Percentiles rank a stretch among this genome's conserved stretches.
Evolutionary conservation across 1,140 invertebrate species (phyloP).

Genomic region (Bombyx mandarina): DNA sequence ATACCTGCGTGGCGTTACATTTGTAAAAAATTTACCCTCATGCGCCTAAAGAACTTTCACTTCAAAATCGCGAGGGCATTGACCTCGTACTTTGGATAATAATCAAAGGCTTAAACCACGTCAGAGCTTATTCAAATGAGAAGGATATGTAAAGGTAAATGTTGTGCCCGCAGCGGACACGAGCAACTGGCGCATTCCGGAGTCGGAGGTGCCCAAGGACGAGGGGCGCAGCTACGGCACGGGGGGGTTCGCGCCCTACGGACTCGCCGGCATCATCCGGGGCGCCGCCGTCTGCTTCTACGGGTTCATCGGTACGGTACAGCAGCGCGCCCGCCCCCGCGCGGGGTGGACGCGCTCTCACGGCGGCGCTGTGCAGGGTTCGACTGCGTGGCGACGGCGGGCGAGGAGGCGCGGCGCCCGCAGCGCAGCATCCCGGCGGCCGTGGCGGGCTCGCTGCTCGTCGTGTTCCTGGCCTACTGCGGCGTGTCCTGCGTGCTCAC

Average conservation of each 20-base stretch:
- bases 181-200: constrained; percentile 79
- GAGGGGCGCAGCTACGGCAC: constrained; percentile 66
- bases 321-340: too few species aligned
- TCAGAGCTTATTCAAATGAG: too few species aligned
- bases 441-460: constrained; percentile 85
- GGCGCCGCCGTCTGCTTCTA: constrained; percentile 93
- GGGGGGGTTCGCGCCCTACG: constrained; percentile 89
- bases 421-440: constrained; percentile 91
- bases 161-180: constrained; percentile 38
- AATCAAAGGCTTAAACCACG: too few species aligned
- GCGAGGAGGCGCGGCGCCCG: constrained; percentile 90
- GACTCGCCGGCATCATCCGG: constrained; percentile 81
- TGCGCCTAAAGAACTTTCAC: too few species aligned
- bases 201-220: constrained; percentile 68
- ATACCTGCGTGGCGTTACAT: too few species aligned
- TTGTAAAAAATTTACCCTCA: too few species aligned
- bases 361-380: constrained; percentile 64
- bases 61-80: too few species aligned
- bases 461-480: constrained; percentile 91
- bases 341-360: too few species aligned
- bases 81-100: too few species aligned
- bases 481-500: constrained; percentile 89
- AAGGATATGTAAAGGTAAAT: too few species aligned
- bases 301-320: constrained; percentile 82
- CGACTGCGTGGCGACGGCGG: constrained; percentile 88